phyloP scores from a whole-genome alignment of 2,113 vertebrate species.

The Anseranas semipalmata region DNA sequence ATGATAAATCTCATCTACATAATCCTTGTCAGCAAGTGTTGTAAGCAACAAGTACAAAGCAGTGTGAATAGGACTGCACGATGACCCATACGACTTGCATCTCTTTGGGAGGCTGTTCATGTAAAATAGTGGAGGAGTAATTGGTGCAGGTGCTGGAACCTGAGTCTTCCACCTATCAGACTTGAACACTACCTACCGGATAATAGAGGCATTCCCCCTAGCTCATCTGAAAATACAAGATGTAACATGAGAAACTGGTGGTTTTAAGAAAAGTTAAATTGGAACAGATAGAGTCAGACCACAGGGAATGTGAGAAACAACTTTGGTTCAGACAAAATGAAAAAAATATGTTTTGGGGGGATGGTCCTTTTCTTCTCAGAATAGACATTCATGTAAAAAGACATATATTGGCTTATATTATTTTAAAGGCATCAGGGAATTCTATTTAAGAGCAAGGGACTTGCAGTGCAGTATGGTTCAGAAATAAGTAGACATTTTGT shows the following conservation, averaged over 20 bases:
- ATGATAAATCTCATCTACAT: background rate
- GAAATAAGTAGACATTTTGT: background rate
- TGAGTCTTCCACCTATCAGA: background rate
- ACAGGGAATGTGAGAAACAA: background rate
- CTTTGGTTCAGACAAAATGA: background rate
- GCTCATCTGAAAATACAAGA: background rate
- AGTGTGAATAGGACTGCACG: background rate
- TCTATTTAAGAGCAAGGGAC: background rate
- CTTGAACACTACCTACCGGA: background rate
- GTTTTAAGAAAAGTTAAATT: background rate
- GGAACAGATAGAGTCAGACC: background rate
- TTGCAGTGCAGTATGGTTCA: background rate
- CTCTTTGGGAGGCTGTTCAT: background rate
- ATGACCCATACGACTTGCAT: background rate
- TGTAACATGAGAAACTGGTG: background rate
- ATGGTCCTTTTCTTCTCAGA: background rate
- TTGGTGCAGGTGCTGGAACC: background rate
- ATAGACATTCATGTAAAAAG: background rate
- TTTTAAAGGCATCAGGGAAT: background rate
- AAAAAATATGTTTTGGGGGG: background rate
- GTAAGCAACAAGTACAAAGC: background rate
- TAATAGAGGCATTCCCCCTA: background rate
- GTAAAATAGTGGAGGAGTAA: background rate
- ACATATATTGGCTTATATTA: background rate
- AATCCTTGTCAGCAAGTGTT: background rate